These are phyloP conservation scores for Corydoras maculifer DNA, from an alignment of 2,113 vertebrate species.

Conservation along the genomic window DNA sequence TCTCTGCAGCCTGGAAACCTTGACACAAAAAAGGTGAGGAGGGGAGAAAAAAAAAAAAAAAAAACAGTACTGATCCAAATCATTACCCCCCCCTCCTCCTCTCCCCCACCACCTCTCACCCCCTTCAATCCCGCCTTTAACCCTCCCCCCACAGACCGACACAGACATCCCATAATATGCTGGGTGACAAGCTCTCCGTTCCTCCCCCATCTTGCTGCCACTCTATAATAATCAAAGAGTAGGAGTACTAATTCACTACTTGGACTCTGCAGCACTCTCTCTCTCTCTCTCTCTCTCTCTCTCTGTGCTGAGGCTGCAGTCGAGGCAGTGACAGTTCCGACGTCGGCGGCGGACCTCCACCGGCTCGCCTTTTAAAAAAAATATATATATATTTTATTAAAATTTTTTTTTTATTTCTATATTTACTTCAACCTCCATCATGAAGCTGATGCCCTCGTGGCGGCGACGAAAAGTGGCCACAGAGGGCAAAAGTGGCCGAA, in stretches of 20 bases:
- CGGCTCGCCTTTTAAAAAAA: too few relatives aligned
- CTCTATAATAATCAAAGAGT: constrained; percentile 55
- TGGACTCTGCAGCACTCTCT: constrained; percentile 9
- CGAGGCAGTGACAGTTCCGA: not conserved
- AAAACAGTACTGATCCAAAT: constrained; percentile 54
- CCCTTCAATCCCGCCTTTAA: constrained; percentile 27
- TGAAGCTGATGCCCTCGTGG: too few relatives aligned
- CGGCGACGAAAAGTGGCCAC: too few relatives aligned
- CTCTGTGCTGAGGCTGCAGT: not conserved
- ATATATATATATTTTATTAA: too few relatives aligned
- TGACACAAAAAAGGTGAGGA: constrained; percentile 10
- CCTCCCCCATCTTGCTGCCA: constrained; percentile 47
- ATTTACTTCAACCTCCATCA: too few relatives aligned
- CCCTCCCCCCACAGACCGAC: constrained; percentile 60
- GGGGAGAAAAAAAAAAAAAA: constrained; percentile 31
- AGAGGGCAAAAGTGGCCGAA: too few relatives aligned
- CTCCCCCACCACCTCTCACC: constrained; percentile 15
- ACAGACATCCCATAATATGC: constrained; percentile 65
- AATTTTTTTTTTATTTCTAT: too few relatives aligned
- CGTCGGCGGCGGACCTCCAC: not conserved
- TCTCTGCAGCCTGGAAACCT: not conserved
- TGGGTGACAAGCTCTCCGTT: constrained; percentile 30
- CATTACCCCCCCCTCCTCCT: constrained; percentile 43
- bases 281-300: too few relatives aligned
- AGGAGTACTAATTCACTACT: constrained; percentile 49